A percentile compares a stretch with the other conserved stretches of the same genome.
phyloP scores from a whole-genome alignment of 2,113 vertebrate species.

The Protobothrops mucrosquamatus region DNA sequence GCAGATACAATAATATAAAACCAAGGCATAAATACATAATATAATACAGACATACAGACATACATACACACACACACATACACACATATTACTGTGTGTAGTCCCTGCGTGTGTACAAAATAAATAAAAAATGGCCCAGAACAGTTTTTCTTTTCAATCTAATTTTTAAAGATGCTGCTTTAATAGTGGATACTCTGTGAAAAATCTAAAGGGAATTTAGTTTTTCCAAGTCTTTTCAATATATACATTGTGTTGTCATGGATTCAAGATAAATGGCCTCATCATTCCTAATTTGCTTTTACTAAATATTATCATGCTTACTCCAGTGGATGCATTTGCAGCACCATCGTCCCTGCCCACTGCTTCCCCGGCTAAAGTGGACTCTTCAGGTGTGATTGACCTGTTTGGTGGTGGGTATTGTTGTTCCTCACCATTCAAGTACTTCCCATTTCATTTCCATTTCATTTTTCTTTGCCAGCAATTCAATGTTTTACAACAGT shows the following conservation, averaged over 20 bases:
- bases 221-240: conserved; percentile 22
- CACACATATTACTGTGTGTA: neutral
- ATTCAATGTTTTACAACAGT: neutral
- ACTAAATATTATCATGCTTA: conserved; percentile 69
- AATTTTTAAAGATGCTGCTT: neutral
- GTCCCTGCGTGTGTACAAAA: neutral
- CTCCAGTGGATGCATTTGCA: conserved; percentile 87
- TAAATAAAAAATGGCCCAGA: neutral
- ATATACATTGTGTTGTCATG: conserved; percentile 6
- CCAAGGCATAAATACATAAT: no score
- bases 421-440: conserved; percentile 56
- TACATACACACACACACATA: neutral
- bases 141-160: neutral
- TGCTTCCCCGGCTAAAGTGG: conserved; percentile 85
- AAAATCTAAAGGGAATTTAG: conserved; percentile 6
- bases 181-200: neutral
- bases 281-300: conserved; percentile 53
- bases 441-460: conserved; percentile 57
- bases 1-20: neutral
- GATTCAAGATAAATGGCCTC: conserved; percentile 54
- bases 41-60: no score
- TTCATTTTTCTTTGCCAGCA: conserved; percentile 25
- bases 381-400: conserved; percentile 89
- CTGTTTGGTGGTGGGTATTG: conserved; percentile 92
- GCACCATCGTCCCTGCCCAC: conserved; percentile 81